phyloP scores from a whole-genome alignment of 2,113 vertebrate species.

The Porphyrio hochstetteri region DNA sequence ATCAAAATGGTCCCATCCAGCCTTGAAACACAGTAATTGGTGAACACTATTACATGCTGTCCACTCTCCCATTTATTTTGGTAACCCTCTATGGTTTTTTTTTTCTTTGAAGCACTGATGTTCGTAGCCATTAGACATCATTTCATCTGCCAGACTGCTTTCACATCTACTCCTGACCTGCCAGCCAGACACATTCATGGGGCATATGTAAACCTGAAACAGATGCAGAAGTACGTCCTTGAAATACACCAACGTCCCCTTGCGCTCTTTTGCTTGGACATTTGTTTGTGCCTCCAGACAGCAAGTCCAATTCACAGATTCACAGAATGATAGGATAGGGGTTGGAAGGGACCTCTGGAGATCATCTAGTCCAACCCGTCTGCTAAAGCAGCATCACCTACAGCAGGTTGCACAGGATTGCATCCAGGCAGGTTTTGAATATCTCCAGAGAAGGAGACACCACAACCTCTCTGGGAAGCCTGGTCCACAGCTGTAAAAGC shows the following conservation, averaged over 20 bases:
- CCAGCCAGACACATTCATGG: not conserved
- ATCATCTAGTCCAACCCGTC: no score
- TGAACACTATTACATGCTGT: not conserved
- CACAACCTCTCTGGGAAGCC: no score
- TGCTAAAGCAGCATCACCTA: no score
- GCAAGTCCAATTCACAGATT: not conserved
- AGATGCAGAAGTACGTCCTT: not conserved
- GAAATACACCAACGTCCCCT: not conserved
- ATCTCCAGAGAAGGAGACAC: no score
- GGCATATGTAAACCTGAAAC: not conserved
- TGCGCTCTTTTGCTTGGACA: not conserved
- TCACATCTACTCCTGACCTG: not conserved
- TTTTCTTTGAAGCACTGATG: not conserved
- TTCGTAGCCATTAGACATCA: not conserved
- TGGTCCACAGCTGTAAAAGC: no score
- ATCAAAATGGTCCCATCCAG: not conserved
- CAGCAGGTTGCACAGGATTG: no score
- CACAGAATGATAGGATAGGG: no score
- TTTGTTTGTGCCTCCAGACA: not conserved
- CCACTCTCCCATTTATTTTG: not conserved
- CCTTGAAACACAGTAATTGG: not conserved
- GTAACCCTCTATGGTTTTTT: not conserved
- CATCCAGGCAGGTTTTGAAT: no score
- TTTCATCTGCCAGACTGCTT: not conserved
- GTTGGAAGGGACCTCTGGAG: no score